Percentiles rank a stretch among this genome's conserved stretches.
These are phyloP conservation scores for Idaea aversata DNA, from an alignment of 2,888 invertebrate species.

Conservation along the genomic window DNA sequence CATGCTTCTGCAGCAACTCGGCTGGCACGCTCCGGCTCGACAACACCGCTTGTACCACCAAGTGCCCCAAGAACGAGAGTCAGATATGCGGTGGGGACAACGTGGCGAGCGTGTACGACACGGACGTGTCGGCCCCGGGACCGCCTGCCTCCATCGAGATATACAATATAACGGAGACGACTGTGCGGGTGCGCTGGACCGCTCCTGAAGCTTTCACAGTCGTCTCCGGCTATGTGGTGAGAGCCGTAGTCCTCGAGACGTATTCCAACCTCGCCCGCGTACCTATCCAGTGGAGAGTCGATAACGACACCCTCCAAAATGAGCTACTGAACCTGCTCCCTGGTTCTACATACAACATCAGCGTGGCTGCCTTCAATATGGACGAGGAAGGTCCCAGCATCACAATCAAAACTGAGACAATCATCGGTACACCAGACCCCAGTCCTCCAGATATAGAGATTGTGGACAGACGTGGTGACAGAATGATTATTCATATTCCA, in stretches of 20 bases:
- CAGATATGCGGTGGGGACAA: constrained; percentile 85
- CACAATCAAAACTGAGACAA: constrained; percentile 82
- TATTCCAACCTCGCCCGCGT: constrained; percentile 75
- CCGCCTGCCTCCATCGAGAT: constrained; percentile 83
- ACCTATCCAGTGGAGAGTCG: constrained; percentile 80
- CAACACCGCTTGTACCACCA: constrained; percentile 74
- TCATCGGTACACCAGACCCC: constrained; percentile 86
- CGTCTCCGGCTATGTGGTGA: constrained; percentile 79
- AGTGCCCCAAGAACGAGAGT: constrained; percentile 81
- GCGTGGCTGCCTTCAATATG: constrained; percentile 83
- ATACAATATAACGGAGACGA: constrained; percentile 82
- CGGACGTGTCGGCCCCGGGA: constrained; percentile 83
- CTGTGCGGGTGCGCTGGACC: constrained; percentile 81
- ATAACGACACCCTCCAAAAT: constrained; percentile 78
- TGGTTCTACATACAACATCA: constrained; percentile 87
- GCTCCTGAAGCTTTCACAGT: constrained; percentile 75
- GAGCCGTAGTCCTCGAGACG: constrained; percentile 77
- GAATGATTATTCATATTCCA: constrained; percentile 84
- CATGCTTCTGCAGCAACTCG: constrained; percentile 69
- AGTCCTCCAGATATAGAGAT: constrained; percentile 85
- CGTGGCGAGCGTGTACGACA: constrained; percentile 85
- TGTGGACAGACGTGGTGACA: constrained; percentile 79
- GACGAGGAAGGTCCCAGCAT: constrained; percentile 81
- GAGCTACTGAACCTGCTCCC: constrained; percentile 84
- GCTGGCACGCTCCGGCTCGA: constrained; percentile 48